Evolutionary conservation across 1,140 invertebrate species (phyloP), one percentile per base, ranked within the genome.

Genomic region (Drosophila arawakana): DNA sequence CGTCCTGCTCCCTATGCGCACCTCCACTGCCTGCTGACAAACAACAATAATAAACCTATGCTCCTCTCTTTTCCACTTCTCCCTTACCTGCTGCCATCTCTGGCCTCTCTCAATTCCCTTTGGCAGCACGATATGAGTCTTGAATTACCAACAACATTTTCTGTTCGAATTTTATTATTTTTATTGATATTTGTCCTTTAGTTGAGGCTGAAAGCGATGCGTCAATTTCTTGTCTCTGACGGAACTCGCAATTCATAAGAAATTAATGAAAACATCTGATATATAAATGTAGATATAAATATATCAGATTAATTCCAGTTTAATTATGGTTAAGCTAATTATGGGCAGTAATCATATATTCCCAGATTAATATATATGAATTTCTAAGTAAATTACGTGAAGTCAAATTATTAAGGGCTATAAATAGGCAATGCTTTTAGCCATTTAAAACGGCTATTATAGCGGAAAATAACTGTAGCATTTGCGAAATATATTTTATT

Each of bases 331-430:
- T 30, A 4, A 30, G 6, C 25, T 5, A 30, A 30, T 30, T 30
- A 30, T 21, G 2, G 18, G 18, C 18, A 21, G 18, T 21, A 21
- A 21, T 21, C 18, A 21, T 21, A 21, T 21, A 21, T 21, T 21
- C 1, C 18, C 18, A 21, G 18, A 21, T 15, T 15, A 15, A 15
- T 15, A 15, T 15, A 15, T 15, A 15, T 21, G 18, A 21, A 30
- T 30, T 47, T 68, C 59, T 41, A 68, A 63, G 46, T 10, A 60
- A 44, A 66, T 72, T 58, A 66, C 55, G 35, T 57, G 44, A 43
- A 65, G 50, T 49, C 44, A 30, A 72, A 41, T 66, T 54, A 25
- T 59, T 67, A 67, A 60, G 55, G 57, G 41, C 66, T 50, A 34
- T 30, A 30, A 30, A 57, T 52, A 25, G 30, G n/a, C n/a, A 30